phyloP scores from a whole-genome alignment of 2,888 invertebrate species.

The Tenthredo notha region DNA sequence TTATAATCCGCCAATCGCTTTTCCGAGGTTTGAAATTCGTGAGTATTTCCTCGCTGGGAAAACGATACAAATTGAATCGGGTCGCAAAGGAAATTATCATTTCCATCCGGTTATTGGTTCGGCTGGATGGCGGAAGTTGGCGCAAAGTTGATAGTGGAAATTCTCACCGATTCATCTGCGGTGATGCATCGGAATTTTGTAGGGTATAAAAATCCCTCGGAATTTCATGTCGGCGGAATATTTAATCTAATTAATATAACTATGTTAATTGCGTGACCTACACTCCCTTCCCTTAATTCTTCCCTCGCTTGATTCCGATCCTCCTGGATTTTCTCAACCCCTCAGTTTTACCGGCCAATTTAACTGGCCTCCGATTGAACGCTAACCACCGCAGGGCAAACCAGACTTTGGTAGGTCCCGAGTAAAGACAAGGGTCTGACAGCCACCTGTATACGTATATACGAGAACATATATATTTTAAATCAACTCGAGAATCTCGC shows the following conservation, averaged over 20 bases:
- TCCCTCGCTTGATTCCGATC: constrained; percentile 23
- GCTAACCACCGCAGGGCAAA: constrained; percentile 41
- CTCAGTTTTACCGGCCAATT: constrained; percentile 43
- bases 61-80: constrained; percentile 52
- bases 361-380: constrained; percentile 49
- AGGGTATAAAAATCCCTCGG: background rate
- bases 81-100: constrained; percentile 51
- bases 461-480: constrained; percentile 41
- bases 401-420: constrained; percentile 31
- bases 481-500: constrained; percentile 46
- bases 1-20: constrained; percentile 1
- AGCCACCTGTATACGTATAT: constrained; percentile 30
- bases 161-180: background rate
- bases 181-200: background rate
- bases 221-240: background rate
- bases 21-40: background rate
- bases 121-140: constrained; percentile 47
- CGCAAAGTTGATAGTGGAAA: constrained; percentile 37
- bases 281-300: background rate
- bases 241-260: background rate
- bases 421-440: constrained; percentile 50
- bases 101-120: constrained; percentile 52
- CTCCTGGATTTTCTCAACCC: constrained; percentile 21
- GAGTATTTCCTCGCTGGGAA: constrained; percentile 12
- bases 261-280: background rate